Conservation (phyloP, 2,797 vertebrate species). For the Heliangelus exortis region DNA sequence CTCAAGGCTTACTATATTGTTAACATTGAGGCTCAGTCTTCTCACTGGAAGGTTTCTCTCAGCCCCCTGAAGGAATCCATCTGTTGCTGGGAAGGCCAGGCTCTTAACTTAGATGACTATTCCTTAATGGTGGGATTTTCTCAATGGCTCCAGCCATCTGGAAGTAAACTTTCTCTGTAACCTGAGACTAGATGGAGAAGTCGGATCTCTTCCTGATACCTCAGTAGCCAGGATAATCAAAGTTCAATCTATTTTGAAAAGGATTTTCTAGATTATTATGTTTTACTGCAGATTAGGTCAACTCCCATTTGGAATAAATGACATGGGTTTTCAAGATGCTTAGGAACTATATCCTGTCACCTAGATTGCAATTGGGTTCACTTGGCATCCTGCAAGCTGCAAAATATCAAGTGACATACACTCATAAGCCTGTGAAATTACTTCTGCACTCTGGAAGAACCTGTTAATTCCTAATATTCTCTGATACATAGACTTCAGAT, state of each 20-base stretch:
- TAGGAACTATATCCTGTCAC: slow-evolving; percentile 15
- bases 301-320: neutral
- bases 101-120: neutral
- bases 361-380: neutral
- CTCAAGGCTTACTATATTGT: neutral
- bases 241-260: neutral
- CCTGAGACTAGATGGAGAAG: neutral
- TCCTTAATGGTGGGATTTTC: neutral
- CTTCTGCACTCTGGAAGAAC: neutral
- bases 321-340: neutral
- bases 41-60: neutral
- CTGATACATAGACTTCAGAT: neutral
- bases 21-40: neutral
- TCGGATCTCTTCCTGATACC: neutral
- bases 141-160: neutral
- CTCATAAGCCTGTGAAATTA: neutral
- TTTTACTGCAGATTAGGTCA: neutral
- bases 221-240: neutral
- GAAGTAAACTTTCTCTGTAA: neutral
- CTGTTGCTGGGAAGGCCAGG: neutral
- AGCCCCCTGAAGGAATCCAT: neutral
- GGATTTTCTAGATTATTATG: neutral
- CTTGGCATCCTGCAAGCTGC: neutral
- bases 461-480: neutral
- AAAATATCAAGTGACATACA: neutral